These are phyloP conservation scores for Habropoda laboriosa DNA, from an alignment of 1,140 invertebrate species.

Conservation along the genomic window DNA sequence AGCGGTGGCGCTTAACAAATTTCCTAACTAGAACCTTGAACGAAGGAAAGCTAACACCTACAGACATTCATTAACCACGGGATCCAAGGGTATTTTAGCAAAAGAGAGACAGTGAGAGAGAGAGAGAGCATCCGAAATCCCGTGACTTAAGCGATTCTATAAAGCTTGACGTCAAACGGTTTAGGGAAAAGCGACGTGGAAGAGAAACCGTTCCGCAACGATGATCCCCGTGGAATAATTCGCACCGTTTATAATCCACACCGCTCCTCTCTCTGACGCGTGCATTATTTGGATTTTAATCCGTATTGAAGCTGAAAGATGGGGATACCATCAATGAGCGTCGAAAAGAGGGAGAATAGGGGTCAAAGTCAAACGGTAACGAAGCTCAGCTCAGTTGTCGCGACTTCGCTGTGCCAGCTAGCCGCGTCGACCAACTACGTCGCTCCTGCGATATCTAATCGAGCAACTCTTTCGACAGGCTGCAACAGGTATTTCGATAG, in stretches of 20 bases:
- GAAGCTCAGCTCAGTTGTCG: constrained; percentile 60
- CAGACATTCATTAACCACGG: constrained; percentile 4
- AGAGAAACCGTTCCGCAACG: too few relatives aligned
- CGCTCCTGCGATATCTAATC: not conserved
- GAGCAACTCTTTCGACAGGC: not conserved
- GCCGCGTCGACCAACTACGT: constrained; percentile 18
- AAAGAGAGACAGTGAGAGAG: not conserved
- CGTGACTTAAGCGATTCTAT: not conserved
- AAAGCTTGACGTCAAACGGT: constrained; percentile 10
- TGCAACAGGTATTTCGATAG: constrained; percentile 39
- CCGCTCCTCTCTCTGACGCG: not conserved
- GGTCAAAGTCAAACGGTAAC: constrained; percentile 69
- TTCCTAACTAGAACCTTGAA: constrained; percentile 20
- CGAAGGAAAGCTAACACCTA: constrained; percentile 14
- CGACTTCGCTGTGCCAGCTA: constrained; percentile 36
- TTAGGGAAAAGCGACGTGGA: not conserved
- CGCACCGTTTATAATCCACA: not conserved
- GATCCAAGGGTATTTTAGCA: not conserved
- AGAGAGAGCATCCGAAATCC: constrained; percentile 15
- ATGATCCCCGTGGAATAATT: not conserved
- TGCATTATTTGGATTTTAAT: constrained; percentile 20
- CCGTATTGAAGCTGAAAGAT: constrained; percentile 35
- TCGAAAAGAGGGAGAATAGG: constrained; percentile 65
- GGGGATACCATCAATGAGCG: constrained; percentile 55
- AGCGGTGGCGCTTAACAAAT: constrained; percentile 10